phyloP scores from a whole-genome alignment of 2,113 vertebrate species.

The Phalacrocorax pelagicus region DNA sequence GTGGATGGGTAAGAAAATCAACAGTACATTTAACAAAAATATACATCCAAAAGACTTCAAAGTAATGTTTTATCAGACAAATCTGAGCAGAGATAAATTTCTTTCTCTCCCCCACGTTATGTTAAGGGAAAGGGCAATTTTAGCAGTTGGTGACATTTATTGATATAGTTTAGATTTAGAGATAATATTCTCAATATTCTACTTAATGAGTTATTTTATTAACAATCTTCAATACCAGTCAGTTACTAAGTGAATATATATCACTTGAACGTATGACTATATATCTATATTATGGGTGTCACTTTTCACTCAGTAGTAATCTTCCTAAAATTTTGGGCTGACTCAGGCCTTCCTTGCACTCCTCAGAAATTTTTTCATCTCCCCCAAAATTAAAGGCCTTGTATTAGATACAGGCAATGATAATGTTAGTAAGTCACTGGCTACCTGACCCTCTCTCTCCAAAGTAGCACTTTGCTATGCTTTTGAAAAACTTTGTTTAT shows the following conservation, averaged over 20 bases:
- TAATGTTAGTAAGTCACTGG: not conserved
- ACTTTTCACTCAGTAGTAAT: not conserved
- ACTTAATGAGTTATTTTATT: not conserved
- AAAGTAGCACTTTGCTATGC: not conserved
- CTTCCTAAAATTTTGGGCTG: not conserved
- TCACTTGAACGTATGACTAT: not conserved
- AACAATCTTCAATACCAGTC: rapidly evolving
- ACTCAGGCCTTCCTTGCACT: not conserved
- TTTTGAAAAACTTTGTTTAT: not conserved
- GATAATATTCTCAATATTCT: not conserved
- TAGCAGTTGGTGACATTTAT: not conserved
- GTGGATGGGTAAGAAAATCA: not conserved
- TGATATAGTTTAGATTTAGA: not conserved
- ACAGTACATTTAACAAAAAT: not conserved
- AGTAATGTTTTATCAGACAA: not conserved
- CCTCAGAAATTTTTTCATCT: not conserved
- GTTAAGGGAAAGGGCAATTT: not conserved
- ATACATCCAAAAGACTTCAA: not conserved
- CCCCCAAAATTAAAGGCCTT: not conserved
- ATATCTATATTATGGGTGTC: not conserved
- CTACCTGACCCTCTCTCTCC: not conserved
- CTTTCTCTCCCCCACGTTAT: not conserved
- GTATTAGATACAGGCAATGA: not conserved
- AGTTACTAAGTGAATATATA: not conserved
- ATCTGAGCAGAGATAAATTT: not conserved